Percentiles rank a stretch among this genome's conserved stretches.
These are phyloP conservation scores for Ormyrus nitidulus DNA, from an alignment of 2,888 invertebrate genomes.

Conservation along the genomic window DNA sequence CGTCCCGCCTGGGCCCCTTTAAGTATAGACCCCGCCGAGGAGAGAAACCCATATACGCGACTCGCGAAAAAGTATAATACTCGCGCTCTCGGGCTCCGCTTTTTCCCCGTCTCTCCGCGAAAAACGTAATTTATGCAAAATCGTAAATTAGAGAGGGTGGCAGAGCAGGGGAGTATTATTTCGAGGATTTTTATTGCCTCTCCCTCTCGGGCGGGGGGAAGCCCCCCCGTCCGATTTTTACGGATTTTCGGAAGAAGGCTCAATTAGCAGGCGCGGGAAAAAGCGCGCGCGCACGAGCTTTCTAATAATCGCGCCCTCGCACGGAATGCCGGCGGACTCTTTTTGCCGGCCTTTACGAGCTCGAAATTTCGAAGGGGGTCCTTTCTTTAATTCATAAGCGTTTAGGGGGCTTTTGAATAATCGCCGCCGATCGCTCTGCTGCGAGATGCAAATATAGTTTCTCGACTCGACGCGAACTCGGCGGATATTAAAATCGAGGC, in stretches of 20 bases:
- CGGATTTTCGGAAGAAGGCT: conserved; percentile 19
- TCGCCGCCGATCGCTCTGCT: too few species aligned
- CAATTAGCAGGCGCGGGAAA: neutral
- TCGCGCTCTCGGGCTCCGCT: too few species aligned
- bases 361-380: too few species aligned
- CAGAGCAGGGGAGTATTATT: neutral
- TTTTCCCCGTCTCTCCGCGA: neutral
- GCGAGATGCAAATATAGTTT: too few species aligned
- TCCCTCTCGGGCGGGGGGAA: neutral
- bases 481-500: too few species aligned
- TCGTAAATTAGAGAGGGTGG: conserved; percentile 37
- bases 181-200: conserved; percentile 6
- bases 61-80: neutral
- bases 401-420: neutral
- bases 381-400: neutral
- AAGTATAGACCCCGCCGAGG: conserved; percentile 31
- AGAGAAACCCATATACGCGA: neutral
- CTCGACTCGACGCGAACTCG: too few species aligned
- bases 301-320: too few species aligned
- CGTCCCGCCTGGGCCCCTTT: conserved; percentile 2
- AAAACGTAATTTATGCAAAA: conserved; percentile 26
- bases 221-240: neutral
- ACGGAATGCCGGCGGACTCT: too few species aligned
- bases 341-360: neutral
- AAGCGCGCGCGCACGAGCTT: neutral